These are phyloP conservation scores for Lordiphosa collinella DNA, from an alignment of 1,140 invertebrate species.

Conservation along the genomic window DNA sequence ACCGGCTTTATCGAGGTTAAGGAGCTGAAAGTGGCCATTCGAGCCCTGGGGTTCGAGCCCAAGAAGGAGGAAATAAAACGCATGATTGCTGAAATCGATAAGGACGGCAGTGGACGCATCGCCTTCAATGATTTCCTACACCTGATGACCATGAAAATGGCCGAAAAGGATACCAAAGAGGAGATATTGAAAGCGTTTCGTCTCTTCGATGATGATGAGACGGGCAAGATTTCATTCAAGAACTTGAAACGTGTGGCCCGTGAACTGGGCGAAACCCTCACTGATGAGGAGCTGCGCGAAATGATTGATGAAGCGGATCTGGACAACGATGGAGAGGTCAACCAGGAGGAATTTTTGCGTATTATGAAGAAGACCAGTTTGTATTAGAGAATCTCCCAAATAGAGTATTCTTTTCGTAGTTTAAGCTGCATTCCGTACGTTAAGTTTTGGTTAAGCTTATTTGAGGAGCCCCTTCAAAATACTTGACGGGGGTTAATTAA, in stretches of 20 bases:
- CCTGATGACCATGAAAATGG: conserved; percentile 97
- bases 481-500: conserved; percentile 16
- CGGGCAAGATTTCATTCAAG: conserved; percentile 96
- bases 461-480: conserved; percentile 8
- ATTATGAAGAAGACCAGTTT: conserved; percentile 99
- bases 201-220: conserved; percentile 96
- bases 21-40: conserved; percentile 94
- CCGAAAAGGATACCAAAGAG: conserved; percentile 96
- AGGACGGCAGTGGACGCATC: conserved; percentile 90
- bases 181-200: conserved; percentile 98
- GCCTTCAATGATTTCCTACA: conserved; percentile 94
- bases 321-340: conserved; percentile 97
- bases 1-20: conserved; percentile 93
- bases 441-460: conserved; percentile 32
- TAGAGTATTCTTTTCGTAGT: conserved; percentile 5
- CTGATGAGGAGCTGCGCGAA: conserved; percentile 97
- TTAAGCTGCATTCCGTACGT: conserved; percentile 20
- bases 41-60: conserved; percentile 97
- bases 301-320: conserved; percentile 99
- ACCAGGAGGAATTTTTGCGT: conserved; percentile 95
- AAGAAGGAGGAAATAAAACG: conserved; percentile 98
- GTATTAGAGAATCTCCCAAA: conserved; percentile 83
- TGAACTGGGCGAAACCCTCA: conserved; percentile 96
- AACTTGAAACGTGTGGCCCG: conserved; percentile 97
- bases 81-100: conserved; percentile 94